Evolutionary conservation across 1,140 invertebrate genomes (phyloP), one percentile per base, ranked within the genome.

Genomic region (Pseudomyrmex flavicornis): DNA sequence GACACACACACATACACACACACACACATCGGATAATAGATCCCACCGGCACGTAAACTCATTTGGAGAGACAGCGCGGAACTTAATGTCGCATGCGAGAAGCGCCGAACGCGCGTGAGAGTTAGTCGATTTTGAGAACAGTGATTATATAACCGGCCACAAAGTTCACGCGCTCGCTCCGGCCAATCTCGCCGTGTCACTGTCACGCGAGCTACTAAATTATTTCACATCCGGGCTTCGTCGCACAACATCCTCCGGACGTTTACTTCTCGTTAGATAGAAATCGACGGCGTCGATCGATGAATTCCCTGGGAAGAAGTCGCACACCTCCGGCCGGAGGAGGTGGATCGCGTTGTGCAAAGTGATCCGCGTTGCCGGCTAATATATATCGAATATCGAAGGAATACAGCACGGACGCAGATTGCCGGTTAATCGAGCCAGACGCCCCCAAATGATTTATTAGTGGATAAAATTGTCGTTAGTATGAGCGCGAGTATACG

Each of bases 371-470:
- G 65, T 46, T 17, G n/a, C 66, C 59, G 65, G 54, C 22, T 15
- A 17, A 10, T 82, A 69, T 59, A 59, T 82, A 87, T 85, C 68
- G 70, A 75, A 85, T 66, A 82, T 75, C 68, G 82, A 86, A 82
- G 76, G 75, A 83, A 75, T 50, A 56, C 63, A 82, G 65, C 72
- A 2, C 61, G 76, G 66, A 73, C 54, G 76, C 70, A 86, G 48
- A 88, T 88, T 85, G 66, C 79, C 63, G 82, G 86, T 85, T 85
- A 85, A 88, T 84, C 86, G 70, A 61, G 17, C 80, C 76, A 10
- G 35, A 35, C 35, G 22, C 10, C 72, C 50, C 59, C 22, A 74
- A 89, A 90, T 90, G 90, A 89, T 90, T 90, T 91, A 91, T 89
- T 86, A 90, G 76, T 77, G 68, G 82, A 87, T 91, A 87, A 85